Evolutionary conservation across 2,888 invertebrate species (phyloP).

Genomic region (Dasypogon diadema): DNA sequence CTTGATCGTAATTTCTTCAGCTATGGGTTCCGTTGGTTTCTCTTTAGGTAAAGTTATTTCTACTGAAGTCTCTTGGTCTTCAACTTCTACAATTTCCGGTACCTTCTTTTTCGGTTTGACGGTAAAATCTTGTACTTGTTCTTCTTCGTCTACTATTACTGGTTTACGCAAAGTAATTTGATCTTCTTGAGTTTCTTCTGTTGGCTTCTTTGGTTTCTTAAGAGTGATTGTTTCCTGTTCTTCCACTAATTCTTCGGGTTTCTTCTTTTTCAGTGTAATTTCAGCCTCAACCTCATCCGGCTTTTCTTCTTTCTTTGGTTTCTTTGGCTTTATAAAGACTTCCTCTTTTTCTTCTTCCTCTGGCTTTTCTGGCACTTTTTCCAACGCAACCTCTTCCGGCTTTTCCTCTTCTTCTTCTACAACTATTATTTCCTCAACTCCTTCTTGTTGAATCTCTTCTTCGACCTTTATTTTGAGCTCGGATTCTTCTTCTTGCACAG

Average conservation of each 20-base stretch:
- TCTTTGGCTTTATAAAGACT: slow-evolving; percentile 41
- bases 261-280: slow-evolving; percentile 49
- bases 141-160: slow-evolving; percentile 58
- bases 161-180: slow-evolving; percentile 58
- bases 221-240: slow-evolving; percentile 54
- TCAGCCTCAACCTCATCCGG: slow-evolving; percentile 32
- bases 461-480: slow-evolving; percentile 58
- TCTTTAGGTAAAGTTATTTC: slow-evolving; percentile 53
- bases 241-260: slow-evolving; percentile 47
- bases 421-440: slow-evolving; percentile 18
- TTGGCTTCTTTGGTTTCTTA: slow-evolving; percentile 51
- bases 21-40: slow-evolving; percentile 59
- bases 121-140: slow-evolving; percentile 62
- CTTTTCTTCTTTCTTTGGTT: neutral
- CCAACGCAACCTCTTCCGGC: slow-evolving; percentile 3
- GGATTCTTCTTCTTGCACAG: slow-evolving; percentile 22
- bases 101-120: slow-evolving; percentile 55
- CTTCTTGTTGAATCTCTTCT: slow-evolving; percentile 14
- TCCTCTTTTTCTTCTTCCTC: slow-evolving; percentile 35
- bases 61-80: slow-evolving; percentile 30
- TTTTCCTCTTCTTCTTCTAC: slow-evolving; percentile 51
- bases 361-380: neutral
- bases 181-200: slow-evolving; percentile 60
- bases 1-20: slow-evolving; percentile 59
- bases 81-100: slow-evolving; percentile 12